Conservation (phyloP, 2,888 invertebrate genomes). For the Apamea epomidion region DNA sequence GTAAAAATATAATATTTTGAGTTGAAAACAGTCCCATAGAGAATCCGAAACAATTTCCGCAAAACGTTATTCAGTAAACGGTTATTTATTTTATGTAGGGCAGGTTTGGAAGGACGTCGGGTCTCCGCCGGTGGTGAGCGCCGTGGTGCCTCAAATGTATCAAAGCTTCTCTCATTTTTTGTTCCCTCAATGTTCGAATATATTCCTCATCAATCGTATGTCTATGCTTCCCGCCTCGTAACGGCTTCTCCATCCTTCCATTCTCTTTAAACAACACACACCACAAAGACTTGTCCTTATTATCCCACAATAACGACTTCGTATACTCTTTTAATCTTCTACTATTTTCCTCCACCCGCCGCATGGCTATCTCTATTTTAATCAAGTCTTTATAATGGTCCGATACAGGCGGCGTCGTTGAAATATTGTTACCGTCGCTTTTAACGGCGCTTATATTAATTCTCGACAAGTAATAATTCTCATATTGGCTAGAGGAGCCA, state of each 20-base stretch:
- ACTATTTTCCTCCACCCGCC: constrained; percentile 89
- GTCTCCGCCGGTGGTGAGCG: constrained; percentile 83
- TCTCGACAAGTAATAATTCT: constrained; percentile 90
- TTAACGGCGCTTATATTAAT: constrained; percentile 88
- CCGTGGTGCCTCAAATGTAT: constrained; percentile 88
- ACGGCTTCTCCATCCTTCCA: constrained; percentile 78
- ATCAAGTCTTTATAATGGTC: constrained; percentile 89
- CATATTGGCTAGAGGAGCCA: constrained; percentile 85
- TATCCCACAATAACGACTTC: constrained; percentile 88
- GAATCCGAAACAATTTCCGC: constrained; percentile 62
- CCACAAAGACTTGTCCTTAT: constrained; percentile 89
- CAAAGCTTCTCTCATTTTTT: constrained; percentile 85
- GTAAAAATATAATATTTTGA: constrained; percentile 28
- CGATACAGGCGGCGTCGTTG: constrained; percentile 79
- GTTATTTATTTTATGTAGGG: constrained; percentile 84
- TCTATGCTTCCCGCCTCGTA: constrained; percentile 74
- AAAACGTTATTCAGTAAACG: constrained; percentile 56
- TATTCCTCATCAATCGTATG: constrained; percentile 82
- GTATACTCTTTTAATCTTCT: constrained; percentile 88
- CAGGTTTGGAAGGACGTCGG: constrained; percentile 81
- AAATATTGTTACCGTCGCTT: constrained; percentile 79
- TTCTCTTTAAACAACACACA: constrained; percentile 89
- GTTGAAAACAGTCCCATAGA: constrained; percentile 27
- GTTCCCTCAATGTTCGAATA: constrained; percentile 83
- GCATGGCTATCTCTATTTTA: constrained; percentile 89